Conservation (phyloP, 2,888 invertebrate species). For the Chironomus riparius region DNA sequence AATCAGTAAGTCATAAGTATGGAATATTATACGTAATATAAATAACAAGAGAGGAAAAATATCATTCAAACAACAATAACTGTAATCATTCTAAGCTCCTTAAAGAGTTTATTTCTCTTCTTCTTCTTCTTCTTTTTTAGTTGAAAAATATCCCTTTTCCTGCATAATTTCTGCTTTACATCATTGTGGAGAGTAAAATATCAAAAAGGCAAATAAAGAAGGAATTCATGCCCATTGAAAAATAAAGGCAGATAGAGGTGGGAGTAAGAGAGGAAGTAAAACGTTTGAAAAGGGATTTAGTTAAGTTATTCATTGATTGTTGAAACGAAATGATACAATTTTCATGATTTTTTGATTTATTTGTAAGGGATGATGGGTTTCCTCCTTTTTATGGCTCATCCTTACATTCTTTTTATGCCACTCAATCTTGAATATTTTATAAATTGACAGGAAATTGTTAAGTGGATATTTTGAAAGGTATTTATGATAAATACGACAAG, state of each 20-base stretch:
- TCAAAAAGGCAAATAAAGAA: neutral
- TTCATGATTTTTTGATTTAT: neutral
- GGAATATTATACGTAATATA: neutral
- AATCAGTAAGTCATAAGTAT: too few relatives aligned
- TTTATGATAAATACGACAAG: too few relatives aligned
- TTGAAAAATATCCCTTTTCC: too few relatives aligned
- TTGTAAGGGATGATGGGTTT: neutral
- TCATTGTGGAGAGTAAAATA: neutral
- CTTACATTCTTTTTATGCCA: neutral
- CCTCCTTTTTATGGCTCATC: neutral
- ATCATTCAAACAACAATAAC: neutral
- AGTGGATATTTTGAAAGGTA: too few relatives aligned
- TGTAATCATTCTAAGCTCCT: conserved; percentile 8
- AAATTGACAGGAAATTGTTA: too few relatives aligned
- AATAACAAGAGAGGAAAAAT: neutral
- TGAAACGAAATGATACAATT: neutral
- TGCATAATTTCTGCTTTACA: too few relatives aligned
- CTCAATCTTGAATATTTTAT: too few relatives aligned
- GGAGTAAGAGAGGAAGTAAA: too few relatives aligned
- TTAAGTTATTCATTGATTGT: neutral
- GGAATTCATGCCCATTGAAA: neutral
- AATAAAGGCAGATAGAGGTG: neutral
- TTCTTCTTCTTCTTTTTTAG: neutral
- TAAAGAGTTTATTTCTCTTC: neutral
- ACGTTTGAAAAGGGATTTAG: neutral